Conservation (phyloP, 2,888 invertebrate species). For the Hypomecis atomaria region DNA sequence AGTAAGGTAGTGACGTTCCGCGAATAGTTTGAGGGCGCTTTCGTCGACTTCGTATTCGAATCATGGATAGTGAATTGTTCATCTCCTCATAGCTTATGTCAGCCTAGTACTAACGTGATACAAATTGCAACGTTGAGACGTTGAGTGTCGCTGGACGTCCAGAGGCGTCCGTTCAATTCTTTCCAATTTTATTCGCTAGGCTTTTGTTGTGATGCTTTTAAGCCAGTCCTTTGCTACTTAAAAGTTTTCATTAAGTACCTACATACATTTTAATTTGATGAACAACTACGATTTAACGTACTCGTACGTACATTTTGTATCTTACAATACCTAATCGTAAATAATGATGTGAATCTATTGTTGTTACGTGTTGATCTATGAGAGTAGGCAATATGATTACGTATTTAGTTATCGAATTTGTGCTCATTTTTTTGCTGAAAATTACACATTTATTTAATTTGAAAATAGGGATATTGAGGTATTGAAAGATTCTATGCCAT, state of each 20-base stretch:
- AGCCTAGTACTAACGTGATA: constrained; percentile 73
- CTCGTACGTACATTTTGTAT: no score
- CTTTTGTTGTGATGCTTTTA: neutral
- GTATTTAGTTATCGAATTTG: no score
- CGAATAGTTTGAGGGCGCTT: constrained; percentile 14
- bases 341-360: no score
- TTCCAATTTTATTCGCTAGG: constrained; percentile 10
- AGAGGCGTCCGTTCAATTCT: constrained; percentile 42
- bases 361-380: no score
- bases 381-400: no score
- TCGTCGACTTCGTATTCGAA: neutral
- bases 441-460: no score
- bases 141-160: constrained; percentile 52
- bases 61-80: neutral
- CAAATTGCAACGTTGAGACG: constrained; percentile 82
- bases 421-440: no score
- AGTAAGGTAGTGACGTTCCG: constrained; percentile 1
- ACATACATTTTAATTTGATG: no score
- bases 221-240: neutral
- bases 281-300: no score
- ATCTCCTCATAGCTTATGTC: constrained; percentile 49
- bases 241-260: neutral
- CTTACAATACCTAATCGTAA: no score
- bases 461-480: no score
- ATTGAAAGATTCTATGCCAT: no score